phyloP scores from a whole-genome alignment of 2,113 vertebrate genomes.

The Dicaeum eximium region DNA sequence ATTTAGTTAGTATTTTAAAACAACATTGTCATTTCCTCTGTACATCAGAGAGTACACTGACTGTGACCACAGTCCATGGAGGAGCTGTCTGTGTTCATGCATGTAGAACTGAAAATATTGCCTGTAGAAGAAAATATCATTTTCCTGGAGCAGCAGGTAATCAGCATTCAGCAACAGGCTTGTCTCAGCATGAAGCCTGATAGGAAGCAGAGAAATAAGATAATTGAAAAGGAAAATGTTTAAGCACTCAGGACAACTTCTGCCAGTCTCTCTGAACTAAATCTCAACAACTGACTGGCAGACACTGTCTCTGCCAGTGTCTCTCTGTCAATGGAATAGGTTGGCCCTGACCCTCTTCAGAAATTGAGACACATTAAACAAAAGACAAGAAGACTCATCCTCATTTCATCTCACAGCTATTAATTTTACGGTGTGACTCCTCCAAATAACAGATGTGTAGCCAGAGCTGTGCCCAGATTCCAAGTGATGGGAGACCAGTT shows the following conservation, averaged over 20 bases:
- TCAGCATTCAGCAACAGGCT: not conserved
- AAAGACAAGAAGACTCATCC: slow-evolving; percentile 46
- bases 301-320: slow-evolving; percentile 31
- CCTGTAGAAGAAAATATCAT: not conserved
- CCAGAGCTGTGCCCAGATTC: slow-evolving; percentile 3
- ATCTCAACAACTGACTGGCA: slow-evolving; percentile 36
- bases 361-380: slow-evolving; percentile 46
- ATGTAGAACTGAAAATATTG: not conserved
- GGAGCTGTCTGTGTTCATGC: not conserved
- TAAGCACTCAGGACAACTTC: not conserved
- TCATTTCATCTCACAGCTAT: slow-evolving; percentile 43
- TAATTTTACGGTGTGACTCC: slow-evolving; percentile 47
- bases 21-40: not conserved
- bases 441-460: not conserved
- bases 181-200: not conserved
- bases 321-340: slow-evolving; percentile 41
- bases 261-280: slow-evolving; percentile 43
- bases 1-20: not conserved
- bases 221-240: slow-evolving; percentile 53
- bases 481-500: slow-evolving; percentile 21
- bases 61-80: not conserved
- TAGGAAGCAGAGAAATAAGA: slow-evolving; percentile 10
- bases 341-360: slow-evolving; percentile 44
- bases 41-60: not conserved
- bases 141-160: not conserved